These are phyloP conservation scores for Drosophila bifasciata DNA, from an alignment of 1,140 invertebrate species.

Conservation along the genomic window DNA sequence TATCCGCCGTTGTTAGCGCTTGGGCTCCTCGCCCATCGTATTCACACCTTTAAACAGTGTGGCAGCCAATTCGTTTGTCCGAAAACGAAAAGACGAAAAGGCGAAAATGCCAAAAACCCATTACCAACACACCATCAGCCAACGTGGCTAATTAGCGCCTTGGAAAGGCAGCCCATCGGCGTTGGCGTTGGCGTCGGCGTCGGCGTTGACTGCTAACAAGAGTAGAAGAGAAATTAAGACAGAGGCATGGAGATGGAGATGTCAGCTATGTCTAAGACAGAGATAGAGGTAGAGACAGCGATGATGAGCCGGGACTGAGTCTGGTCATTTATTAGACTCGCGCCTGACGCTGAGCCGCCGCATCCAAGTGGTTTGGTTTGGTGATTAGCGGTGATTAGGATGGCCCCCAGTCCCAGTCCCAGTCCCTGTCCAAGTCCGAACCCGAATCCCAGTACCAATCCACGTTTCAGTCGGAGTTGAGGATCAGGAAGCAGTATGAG, in stretches of 20 bases:
- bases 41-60: conserved; percentile 29
- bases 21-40: conserved; percentile 1
- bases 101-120: conserved; percentile 39
- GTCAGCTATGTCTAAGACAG: conserved; percentile 2
- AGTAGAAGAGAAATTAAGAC: conserved; percentile 8
- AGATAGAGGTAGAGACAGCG: conserved; percentile 6
- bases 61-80: conserved; percentile 46
- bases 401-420: not conserved
- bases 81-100: conserved; percentile 44
- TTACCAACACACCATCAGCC: conserved; percentile 51
- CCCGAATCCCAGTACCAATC: too few relatives aligned
- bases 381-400: conserved; percentile 62
- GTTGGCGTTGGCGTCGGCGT: conserved; percentile 2
- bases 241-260: conserved; percentile 27
- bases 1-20: conserved; percentile 12
- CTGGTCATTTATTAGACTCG: conserved; percentile 63
- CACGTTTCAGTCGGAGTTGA: conserved; percentile 1
- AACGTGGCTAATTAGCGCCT: conserved; percentile 76
- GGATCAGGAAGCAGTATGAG: conserved; percentile 45
- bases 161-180: conserved; percentile 27
- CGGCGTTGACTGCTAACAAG: conserved; percentile 31
- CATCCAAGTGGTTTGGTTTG: conserved; percentile 11
- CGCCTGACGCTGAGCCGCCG: conserved; percentile 36
- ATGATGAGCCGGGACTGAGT: conserved; percentile 22
- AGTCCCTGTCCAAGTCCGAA: conserved; percentile 8